Evolutionary conservation across 2,888 invertebrate species (phyloP).

Genomic region (Polymixis flavicincta): DNA sequence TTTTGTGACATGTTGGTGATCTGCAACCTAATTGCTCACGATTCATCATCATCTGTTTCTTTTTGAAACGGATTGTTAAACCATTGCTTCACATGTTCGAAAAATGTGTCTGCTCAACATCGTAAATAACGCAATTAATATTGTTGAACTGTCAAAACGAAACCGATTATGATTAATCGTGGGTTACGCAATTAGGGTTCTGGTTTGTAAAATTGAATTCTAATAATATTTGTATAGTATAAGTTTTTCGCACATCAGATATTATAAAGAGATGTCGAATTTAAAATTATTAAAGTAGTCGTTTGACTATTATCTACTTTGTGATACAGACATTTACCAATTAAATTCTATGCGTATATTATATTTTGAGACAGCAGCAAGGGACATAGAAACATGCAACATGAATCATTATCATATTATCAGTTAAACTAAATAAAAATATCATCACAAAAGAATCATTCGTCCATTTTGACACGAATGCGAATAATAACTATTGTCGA

Average conservation of each 20-base stretch:
- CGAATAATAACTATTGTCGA: conserved; percentile 72
- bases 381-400: conserved; percentile 49
- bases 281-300: neutral
- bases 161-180: too few relatives aligned
- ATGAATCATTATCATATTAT: conserved; percentile 59
- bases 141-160: too few relatives aligned
- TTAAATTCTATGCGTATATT: conserved; percentile 7
- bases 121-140: too few relatives aligned
- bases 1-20: neutral
- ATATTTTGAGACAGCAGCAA: neutral
- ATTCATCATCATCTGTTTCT: too few relatives aligned
- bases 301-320: neutral
- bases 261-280: neutral
- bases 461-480: conserved; percentile 42
- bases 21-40: too few relatives aligned
- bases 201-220: neutral
- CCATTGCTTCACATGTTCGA: too few relatives aligned
- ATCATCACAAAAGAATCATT: conserved; percentile 69
- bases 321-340: conserved; percentile 14
- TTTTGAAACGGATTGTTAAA: too few relatives aligned
- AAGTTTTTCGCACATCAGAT: neutral
- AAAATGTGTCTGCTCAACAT: too few relatives aligned
- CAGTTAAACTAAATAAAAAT: conserved; percentile 69
- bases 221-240: neutral
- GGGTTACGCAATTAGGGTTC: too few relatives aligned